Evolutionary conservation across 2,888 invertebrate genomes (phyloP), one percentile per base, ranked within the genome.

Genomic region (Panorpa germanica): DNA sequence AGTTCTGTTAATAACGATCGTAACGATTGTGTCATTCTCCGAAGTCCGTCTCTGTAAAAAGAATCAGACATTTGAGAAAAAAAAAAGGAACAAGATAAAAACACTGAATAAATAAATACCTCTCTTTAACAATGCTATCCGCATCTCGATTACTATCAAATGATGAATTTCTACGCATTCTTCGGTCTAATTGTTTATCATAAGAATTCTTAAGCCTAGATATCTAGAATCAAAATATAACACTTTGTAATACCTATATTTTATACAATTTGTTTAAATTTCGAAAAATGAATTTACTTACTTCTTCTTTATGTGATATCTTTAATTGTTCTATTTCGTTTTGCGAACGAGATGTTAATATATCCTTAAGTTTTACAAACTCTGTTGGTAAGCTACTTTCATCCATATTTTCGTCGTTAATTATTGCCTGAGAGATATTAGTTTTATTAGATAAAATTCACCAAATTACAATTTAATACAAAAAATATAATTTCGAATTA

Each of bases 381-480:
- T 81, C 80, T 35, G 67, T 53, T 22, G 80, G 78, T 75, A 77
- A 78, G 43, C 62, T 64, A 32, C 73, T 69, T 49, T 72, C 66
- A 45, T 71, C 71, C 31, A 69, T 69, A 36, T 65, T 61, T 14
- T 76, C 71, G 43, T 68, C 70, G 5, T 64, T 61, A 39, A 76
- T 59, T 43, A 80, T 54, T 45, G 71, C 70, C 80, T 80, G 51
- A n/a, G n/a, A n/a, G n/a, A n/a, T n/a, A n/a, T n/a, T n/a, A n/a
- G n/a, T n/a, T n/a, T n/a, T n/a, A n/a, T n/a, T n/a, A n/a, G n/a
- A n/a, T n/a, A n/a, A n/a, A n/a, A n/a, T n/a, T n/a, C n/a, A n/a
- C n/a, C n/a, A n/a, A n/a, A n/a, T n/a, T n/a, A n/a, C n/a, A n/a
- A n/a, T n/a, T n/a, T n/a, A n/a, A n/a, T n/a, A n/a, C n/a, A n/a